Conservation (phyloP, 2,797 vertebrate species). For the Pangasius mekongensis region DNA sequence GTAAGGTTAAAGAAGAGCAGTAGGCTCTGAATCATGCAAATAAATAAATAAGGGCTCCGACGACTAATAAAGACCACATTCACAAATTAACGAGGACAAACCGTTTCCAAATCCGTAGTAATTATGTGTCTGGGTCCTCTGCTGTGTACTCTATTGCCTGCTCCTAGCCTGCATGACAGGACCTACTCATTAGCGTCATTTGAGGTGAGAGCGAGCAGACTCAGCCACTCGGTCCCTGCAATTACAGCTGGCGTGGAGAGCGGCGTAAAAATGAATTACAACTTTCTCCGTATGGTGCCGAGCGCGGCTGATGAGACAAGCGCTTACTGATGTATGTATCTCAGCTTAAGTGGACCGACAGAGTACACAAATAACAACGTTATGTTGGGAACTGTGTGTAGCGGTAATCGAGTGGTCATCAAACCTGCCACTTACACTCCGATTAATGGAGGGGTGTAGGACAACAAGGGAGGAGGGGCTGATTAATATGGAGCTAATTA, state of each 20-base stretch:
- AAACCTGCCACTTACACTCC: slow-evolving; percentile 59
- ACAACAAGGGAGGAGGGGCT: slow-evolving; percentile 42
- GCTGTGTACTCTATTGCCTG: slow-evolving; percentile 17
- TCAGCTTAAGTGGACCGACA: background rate
- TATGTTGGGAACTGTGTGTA: slow-evolving; percentile 22
- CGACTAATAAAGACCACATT: slow-evolving; percentile 28
- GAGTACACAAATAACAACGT: slow-evolving; percentile 30
- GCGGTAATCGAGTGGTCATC: slow-evolving; percentile 60
- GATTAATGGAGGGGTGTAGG: slow-evolving; percentile 54
- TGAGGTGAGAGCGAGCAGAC: slow-evolving; percentile 46
- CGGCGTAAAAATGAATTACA: slow-evolving; percentile 43
- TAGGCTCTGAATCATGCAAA: background rate
- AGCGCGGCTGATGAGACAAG: background rate
- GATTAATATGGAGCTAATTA: slow-evolving; percentile 63
- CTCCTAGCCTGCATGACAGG: slow-evolving; percentile 21
- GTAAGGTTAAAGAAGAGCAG: background rate
- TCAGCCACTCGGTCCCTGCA: slow-evolving; percentile 28
- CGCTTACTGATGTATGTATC: background rate
- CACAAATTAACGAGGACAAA: slow-evolving; percentile 41
- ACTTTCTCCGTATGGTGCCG: slow-evolving; percentile 6
- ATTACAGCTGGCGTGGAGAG: slow-evolving; percentile 42
- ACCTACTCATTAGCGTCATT: slow-evolving; percentile 52
- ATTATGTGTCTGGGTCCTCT: slow-evolving; percentile 35
- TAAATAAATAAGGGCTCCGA: slow-evolving; percentile 18
- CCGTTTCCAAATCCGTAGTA: slow-evolving; percentile 38